phyloP scores from a whole-genome alignment of 2,888 invertebrate genomes.

The Polia nebulosa region DNA sequence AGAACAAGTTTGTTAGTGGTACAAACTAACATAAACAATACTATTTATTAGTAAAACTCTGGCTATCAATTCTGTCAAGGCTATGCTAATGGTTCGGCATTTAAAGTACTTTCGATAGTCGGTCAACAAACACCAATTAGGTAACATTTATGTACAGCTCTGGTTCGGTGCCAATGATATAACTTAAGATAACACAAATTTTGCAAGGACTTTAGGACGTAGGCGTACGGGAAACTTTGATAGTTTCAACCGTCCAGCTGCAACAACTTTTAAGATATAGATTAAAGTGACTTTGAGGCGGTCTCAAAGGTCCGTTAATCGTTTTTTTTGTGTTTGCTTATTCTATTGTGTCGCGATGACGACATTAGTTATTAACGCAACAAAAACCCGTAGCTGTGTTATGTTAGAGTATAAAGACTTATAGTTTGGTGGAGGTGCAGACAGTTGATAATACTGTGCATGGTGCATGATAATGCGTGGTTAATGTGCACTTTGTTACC shows the following conservation, averaged over 20 bases:
- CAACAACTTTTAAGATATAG: conserved; percentile 9
- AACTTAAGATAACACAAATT: conserved; percentile 51
- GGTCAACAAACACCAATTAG: conserved; percentile 62
- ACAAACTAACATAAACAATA: conserved; percentile 37
- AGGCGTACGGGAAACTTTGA: conserved; percentile 5
- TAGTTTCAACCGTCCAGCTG: conserved; percentile 5
- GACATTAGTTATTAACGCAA: conserved; percentile 51
- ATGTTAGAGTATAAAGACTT: conserved; percentile 30
- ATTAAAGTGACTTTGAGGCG: conserved; percentile 25
- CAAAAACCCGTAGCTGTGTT: conserved; percentile 41
- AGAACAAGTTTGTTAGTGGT: conserved; percentile 6
- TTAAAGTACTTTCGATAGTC: conserved; percentile 64
- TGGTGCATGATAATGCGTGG: conserved; percentile 52
- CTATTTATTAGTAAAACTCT: conserved; percentile 37
- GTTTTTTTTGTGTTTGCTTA: conserved; percentile 41
- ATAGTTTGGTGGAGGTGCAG: conserved; percentile 37
- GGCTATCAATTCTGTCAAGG: conserved; percentile 56
- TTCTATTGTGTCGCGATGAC: conserved; percentile 53
- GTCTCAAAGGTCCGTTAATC: conserved; percentile 31
- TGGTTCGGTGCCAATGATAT: conserved; percentile 59
- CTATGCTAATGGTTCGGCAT: conserved; percentile 56
- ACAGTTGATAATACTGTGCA: conserved; percentile 51
- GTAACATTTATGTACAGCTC: conserved; percentile 59
- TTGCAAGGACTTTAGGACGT: conserved; percentile 31
- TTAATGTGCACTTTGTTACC: conserved; percentile 72